Conservation (phyloP, 2,888 invertebrate genomes). For the Hirtodrosophila duncani region DNA sequence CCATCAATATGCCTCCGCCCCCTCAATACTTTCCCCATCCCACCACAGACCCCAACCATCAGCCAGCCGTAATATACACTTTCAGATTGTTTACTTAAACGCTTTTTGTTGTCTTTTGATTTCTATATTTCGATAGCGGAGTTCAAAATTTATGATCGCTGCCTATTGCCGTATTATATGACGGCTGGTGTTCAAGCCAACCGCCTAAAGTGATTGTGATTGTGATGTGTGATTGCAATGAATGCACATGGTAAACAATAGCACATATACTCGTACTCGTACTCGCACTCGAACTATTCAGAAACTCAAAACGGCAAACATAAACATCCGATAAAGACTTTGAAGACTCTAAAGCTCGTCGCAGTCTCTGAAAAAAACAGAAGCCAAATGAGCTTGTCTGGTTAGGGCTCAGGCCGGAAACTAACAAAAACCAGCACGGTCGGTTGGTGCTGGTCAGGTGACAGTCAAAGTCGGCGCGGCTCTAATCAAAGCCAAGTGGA, state of each 20-base stretch:
- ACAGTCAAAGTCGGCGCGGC: conserved; percentile 18
- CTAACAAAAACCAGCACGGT: conserved; percentile 7
- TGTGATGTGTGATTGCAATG: conserved; percentile 43
- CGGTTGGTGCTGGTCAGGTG: conserved; percentile 34
- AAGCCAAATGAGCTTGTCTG: conserved; percentile 70
- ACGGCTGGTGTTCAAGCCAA: conserved; percentile 27
- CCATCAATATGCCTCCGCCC: conserved; percentile 12
- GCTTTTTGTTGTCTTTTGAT: conserved; percentile 39
- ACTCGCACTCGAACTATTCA: conserved; percentile 33
- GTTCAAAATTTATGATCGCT: conserved; percentile 38
- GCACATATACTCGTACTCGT: too few relatives aligned
- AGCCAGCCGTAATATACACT: conserved; percentile 34
- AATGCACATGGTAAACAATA: conserved; percentile 53
- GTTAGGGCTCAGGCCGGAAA: conserved; percentile 52
- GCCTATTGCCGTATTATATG: conserved; percentile 14
- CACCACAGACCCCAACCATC: too few relatives aligned
- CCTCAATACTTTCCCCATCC: too few relatives aligned
- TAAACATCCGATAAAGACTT: conserved; percentile 57
- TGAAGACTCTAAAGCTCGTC: neutral
- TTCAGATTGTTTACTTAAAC: conserved; percentile 55
- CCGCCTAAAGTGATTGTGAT: conserved; percentile 56
- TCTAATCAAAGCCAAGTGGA: conserved; percentile 57
- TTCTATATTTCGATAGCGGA: conserved; percentile 39
- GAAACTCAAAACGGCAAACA: conserved; percentile 58
- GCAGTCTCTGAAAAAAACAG: conserved; percentile 44